phyloP scores from a whole-genome alignment of 2,797 vertebrate species.

The Hylomyscus alleni region DNA sequence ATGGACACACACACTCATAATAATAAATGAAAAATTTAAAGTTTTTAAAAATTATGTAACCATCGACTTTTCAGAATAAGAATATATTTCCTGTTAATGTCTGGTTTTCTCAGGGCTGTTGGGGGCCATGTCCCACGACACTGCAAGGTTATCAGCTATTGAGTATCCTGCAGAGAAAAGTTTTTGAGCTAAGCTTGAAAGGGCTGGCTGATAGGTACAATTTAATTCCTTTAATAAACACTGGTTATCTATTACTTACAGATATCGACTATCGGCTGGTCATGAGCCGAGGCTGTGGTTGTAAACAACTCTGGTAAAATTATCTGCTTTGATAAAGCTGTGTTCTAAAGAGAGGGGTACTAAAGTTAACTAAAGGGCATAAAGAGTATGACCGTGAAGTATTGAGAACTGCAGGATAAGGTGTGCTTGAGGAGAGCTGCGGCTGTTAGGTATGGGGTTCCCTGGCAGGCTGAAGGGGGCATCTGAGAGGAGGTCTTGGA shows the following conservation, averaged over 20 bases:
- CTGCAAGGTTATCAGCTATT: background rate
- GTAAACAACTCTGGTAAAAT: background rate
- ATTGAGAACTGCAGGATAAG: background rate
- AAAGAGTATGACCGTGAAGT: background rate
- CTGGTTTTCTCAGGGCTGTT: slow-evolving; percentile 9
- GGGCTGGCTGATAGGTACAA: background rate
- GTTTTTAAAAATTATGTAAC: background rate
- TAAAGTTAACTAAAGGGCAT: slow-evolving; percentile 15
- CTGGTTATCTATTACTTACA: background rate
- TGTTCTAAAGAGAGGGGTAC: background rate
- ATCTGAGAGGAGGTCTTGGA: background rate
- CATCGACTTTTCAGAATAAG: background rate
- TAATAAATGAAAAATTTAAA: background rate
- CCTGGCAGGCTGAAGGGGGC: background rate
- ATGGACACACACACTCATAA: background rate
- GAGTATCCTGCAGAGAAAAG: background rate
- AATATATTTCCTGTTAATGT: background rate
- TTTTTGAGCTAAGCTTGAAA: background rate
- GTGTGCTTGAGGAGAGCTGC: too few species aligned
- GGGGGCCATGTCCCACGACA: background rate
- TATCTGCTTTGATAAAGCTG: background rate
- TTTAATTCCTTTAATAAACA: slow-evolving; percentile 30
- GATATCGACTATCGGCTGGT: background rate
- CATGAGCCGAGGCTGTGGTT: background rate
- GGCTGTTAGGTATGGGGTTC: background rate